Evolutionary conservation across 2,888 invertebrate species (phyloP), one percentile per base, ranked within the genome.

Genomic region (Calameuta pallipes): DNA sequence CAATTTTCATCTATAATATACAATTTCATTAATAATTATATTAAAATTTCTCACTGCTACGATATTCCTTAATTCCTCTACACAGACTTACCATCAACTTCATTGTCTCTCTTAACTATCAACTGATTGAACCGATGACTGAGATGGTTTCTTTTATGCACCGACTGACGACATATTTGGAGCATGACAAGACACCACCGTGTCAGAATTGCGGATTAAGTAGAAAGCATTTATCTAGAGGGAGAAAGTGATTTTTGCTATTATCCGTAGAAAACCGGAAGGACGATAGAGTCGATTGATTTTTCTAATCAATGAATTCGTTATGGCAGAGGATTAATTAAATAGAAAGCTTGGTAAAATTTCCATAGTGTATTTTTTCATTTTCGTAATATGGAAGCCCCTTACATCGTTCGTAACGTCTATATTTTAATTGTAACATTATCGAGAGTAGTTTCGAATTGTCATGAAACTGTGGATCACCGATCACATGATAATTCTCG

Each of bases 381-480:
- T 83, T 84, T 82, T 86, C 83, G 82, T 85, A 87, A 87, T 86
- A 87, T 86, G 89, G 89, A 88, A 89, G 89, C 88, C 87, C 85
- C 86, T 87, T 90, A 90, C 87, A 91, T 86, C 82, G 80, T 85
- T 78, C 82, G 78, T 82, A 80, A 85, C 80, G 79, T 73, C 33
- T 77, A 77, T 78, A 69, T 81, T 74, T 81, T 15, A 82, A 80
- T 82, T 84, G 85, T 82, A 85, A 87, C 84, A 84, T 81, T 82
- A 82, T 85, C 80, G 82, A 85, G 80, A 81, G 77, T 75, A 76
- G 76, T 81, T 70, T 80, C 70, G 69, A 82, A 80, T 75, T 76
- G 74, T 79, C 76, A 76, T 75, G 78, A 81, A 77, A 80, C 70
- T 71, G 71, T 33, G 31, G 56, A 56, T 56, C 56, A 9, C 23